These are phyloP conservation scores for Orchesella flavescens DNA, from an alignment of 2,888 invertebrate species.

Conservation along the genomic window DNA sequence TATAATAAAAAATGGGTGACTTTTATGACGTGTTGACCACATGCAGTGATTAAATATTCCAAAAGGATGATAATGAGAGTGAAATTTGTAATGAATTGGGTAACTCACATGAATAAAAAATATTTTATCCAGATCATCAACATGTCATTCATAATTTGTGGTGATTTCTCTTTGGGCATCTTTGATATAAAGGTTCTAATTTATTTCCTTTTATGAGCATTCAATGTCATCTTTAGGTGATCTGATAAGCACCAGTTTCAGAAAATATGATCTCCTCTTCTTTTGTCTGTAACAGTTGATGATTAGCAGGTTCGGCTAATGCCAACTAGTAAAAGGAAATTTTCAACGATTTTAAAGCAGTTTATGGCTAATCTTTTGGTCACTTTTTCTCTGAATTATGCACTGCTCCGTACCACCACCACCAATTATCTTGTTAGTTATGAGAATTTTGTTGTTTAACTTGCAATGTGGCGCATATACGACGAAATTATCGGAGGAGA, in stretches of 20 bases:
- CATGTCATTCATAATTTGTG: not conserved
- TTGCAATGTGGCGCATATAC: too few relatives aligned
- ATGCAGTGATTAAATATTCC: constrained; percentile 21
- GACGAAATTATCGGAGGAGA: too few relatives aligned
- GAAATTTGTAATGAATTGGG: constrained; percentile 36
- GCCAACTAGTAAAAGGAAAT: not conserved
- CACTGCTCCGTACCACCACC: too few relatives aligned
- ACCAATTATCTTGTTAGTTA: constrained; percentile 47
- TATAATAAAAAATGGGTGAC: constrained; percentile 45
- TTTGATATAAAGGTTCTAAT: constrained; percentile 18
- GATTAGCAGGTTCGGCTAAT: not conserved
- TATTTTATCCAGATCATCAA: constrained; percentile 33
- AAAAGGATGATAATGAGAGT: constrained; percentile 21
- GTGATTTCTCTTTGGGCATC: constrained; percentile 7
- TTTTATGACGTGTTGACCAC: constrained; percentile 58
- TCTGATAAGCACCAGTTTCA: constrained; percentile 23
- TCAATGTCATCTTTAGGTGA: constrained; percentile 41
- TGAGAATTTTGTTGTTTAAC: too few relatives aligned
- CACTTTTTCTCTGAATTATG: too few relatives aligned
- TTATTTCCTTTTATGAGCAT: constrained; percentile 50
- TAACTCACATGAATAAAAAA: too few relatives aligned
- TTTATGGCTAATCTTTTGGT: too few relatives aligned
- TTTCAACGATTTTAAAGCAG: not conserved
- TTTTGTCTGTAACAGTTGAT: not conserved
- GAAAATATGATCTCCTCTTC: not conserved